phyloP scores from a whole-genome alignment of 2,113 vertebrate genomes.

The Jaculus jaculus region DNA sequence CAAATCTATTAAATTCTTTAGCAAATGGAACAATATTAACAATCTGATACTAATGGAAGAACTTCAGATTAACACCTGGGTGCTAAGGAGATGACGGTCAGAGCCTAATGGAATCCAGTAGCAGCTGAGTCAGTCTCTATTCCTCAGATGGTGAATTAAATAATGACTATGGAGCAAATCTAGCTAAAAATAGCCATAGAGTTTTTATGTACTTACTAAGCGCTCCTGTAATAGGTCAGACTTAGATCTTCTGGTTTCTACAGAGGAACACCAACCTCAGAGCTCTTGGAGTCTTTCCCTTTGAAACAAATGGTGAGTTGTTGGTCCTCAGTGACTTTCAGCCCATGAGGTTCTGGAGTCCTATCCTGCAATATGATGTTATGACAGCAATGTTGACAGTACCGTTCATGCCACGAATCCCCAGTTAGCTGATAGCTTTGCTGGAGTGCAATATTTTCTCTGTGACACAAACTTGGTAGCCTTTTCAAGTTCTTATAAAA shows the following conservation, averaged over 20 bases:
- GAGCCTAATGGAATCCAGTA: conserved; percentile 13
- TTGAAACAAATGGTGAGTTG: not conserved
- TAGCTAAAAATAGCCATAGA: not conserved
- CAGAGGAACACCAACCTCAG: not conserved
- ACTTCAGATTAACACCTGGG: conserved; percentile 25
- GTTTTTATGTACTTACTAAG: not conserved
- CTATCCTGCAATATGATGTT: not conserved
- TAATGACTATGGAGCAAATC: not conserved
- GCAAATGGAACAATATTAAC: conserved; percentile 24
- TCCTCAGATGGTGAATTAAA: conserved; percentile 6
- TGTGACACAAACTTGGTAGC: not conserved
- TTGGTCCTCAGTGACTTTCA: not conserved
- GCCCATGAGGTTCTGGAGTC: not conserved
- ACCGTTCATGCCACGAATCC: not conserved
- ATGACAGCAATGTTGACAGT: not conserved
- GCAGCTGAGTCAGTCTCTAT: not conserved
- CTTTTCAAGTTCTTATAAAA: conserved; percentile 2
- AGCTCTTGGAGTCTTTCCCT: not conserved
- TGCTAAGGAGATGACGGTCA: not conserved
- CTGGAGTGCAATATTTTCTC: not conserved
- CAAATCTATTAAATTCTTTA: conserved; percentile 45
- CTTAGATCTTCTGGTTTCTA: not conserved
- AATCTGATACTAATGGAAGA: conserved; percentile 44
- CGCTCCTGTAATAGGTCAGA: not conserved
- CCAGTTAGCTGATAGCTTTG: not conserved